Base-by-base conservation (phyloP, 2,113 vertebrate genomes). In the Chaenocephalus aceratus region DNA sequence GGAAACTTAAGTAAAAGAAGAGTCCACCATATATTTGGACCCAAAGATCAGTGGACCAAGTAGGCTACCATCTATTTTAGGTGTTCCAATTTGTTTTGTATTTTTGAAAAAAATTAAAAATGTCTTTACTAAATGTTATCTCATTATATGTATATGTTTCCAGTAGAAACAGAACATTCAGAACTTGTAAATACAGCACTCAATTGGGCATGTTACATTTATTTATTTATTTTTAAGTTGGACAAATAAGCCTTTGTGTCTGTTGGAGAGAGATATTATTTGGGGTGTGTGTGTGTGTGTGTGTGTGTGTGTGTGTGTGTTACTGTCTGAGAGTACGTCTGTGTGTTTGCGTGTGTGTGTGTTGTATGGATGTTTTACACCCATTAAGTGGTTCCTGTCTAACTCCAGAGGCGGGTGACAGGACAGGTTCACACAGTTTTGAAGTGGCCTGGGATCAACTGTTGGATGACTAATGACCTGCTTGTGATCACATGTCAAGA, bases 381-480 rank as follows among this genome's bases (percentile, higher is more conserved):
- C 34, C 65, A 10, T 53, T 2, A 10, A 62, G 14, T 57, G 71
- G 59, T 68, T 80, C 72, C 56, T 36, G n/a, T 63, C 67, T 41
- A 26, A 53, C 64, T 76, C 45, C 72, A 70, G 53, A 72, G 71
- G 63, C 7, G 14, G 14, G 21, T 60, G 76, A 44, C 67, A 34
- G 70, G 65, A 54, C 63, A 1, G 59, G 77, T 74, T 77, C 77
- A 60, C 79, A 75, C 58, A 16, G 58, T 51, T 53, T 45, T 64
- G 15, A 49, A 59, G 66, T 21, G 10, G 56, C 41, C 4, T 45
- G 48, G 67, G 76, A 48, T 85, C 70, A 61, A 45, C 49, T 45
- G 54, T 60, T 60, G 65, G 72, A 46, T 57, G 83, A 74, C 74
- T 83, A 75, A 88, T 69, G 72, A 77, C 62, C 75, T 21, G 68